These are phyloP conservation scores for Nestor notabilis DNA, from an alignment of 2,113 vertebrate genomes.

Conservation along the genomic window DNA sequence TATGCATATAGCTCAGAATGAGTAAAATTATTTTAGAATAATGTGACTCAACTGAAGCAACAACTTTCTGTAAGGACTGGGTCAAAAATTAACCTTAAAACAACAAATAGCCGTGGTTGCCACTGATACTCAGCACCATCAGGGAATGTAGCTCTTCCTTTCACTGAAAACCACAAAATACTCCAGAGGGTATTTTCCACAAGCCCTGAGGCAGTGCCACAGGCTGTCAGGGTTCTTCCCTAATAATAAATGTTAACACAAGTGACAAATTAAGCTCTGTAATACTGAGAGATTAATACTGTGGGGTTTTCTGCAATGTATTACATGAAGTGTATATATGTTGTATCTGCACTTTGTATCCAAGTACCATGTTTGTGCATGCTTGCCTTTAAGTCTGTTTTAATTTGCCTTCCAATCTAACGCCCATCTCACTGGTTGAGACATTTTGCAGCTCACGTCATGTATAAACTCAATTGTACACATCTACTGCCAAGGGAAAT, in stretches of 20 bases:
- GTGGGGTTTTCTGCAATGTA: neutral
- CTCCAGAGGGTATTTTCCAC: neutral
- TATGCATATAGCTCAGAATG: neutral
- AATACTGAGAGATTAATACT: fast-evolving
- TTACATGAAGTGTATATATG: fast-evolving
- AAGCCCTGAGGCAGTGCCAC: neutral
- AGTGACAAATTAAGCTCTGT: neutral
- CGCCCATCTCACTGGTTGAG: fast-evolving
- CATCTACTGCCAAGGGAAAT: neutral
- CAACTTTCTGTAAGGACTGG: neutral
- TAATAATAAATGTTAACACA: neutral
- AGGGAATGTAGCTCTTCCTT: neutral
- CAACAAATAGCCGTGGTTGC: neutral
- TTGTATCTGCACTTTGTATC: neutral
- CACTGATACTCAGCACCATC: neutral
- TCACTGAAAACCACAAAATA: neutral
- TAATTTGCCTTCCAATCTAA: neutral
- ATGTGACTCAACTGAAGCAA: neutral
- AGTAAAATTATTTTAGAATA: neutral
- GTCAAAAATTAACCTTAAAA: neutral
- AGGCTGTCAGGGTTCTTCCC: neutral
- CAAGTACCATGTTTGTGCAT: fast-evolving
- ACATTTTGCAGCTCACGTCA: neutral
- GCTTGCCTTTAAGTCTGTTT: neutral
- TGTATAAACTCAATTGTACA: neutral